phyloP scores from a whole-genome alignment of 2,888 invertebrate species.

The Smittia aterrima region DNA sequence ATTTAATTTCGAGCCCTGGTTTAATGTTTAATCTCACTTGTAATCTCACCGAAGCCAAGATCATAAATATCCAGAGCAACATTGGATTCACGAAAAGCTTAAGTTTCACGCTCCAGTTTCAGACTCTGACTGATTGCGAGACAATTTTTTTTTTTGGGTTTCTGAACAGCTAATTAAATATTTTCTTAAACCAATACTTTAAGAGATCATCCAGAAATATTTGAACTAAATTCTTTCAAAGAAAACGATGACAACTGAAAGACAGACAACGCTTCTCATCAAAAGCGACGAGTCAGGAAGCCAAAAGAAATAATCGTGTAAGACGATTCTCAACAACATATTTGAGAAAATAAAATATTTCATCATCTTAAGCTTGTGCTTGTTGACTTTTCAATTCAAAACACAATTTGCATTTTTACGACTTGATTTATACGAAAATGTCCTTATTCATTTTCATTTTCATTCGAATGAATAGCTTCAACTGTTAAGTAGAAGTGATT shows the following conservation, averaged over 20 bases:
- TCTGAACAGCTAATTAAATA: conserved; percentile 38
- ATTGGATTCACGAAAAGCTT: not conserved
- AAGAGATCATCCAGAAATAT: not conserved
- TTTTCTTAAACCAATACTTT: not conserved
- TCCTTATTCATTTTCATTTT: conserved; percentile 13
- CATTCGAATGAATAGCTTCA: conserved; percentile 5
- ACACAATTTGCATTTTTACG: conserved; percentile 4
- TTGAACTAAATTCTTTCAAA: too few species aligned
- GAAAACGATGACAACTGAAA: too few species aligned
- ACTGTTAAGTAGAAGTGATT: conserved; percentile 15
- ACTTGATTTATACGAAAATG: conserved; percentile 12
- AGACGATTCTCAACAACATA: too few species aligned
- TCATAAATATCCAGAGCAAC: not conserved
- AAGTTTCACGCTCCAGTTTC: not conserved
- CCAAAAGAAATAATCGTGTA: too few species aligned
- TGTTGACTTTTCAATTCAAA: too few species aligned
- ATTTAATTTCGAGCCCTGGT: not conserved
- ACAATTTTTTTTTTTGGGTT: not conserved
- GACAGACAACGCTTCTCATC: too few species aligned
- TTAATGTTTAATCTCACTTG: not conserved
- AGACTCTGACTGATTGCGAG: not conserved
- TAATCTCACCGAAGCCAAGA: not conserved
- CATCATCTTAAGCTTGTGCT: too few species aligned
- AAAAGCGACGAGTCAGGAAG: too few species aligned
- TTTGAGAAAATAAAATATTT: too few species aligned